Evolutionary conservation across 2,113 vertebrate species (phyloP), one percentile per base, ranked within the genome.

Genomic region (Melanerpes formicivorus): DNA sequence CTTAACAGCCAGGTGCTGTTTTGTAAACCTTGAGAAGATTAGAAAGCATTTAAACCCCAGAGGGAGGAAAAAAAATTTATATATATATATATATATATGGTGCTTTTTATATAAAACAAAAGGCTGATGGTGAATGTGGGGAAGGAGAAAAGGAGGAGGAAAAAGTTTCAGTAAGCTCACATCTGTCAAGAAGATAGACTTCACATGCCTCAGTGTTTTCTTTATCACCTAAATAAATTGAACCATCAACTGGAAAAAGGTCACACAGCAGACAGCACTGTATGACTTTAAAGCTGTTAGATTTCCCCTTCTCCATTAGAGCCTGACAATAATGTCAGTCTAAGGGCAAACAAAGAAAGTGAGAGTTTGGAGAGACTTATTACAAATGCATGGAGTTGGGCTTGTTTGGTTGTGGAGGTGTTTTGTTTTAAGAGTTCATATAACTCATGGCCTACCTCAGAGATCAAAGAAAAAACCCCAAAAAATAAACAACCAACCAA

Each of bases 271-370:
- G 92, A 96, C 88, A 96, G 89, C 10, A 74, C 80, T 25, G 50
- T 63, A 91, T 90, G 86, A 91, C 90, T 96, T 96, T 88, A 96
- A 95, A 95, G 92, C 89, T 65, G 91, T 90, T 97, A 97, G 91
- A 96, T 96, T 95, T 96, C 96, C 94, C 81, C 92, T 73, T 94
- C 80, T 94, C 95, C 96, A 92, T 95, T 95, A 96, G 75, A 69
- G 96, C 90, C 91, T 82, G 92, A 95, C 69, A 97, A 90, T 96
- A 95, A 89, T 92, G 95, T 96, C 95, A 97, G 95, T 95, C 87
- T 93, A 91, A 94, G 93, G 96, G 92, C 95, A 97, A 96, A 97
- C 82, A 97, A 95, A 96, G 95, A 94, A 95, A 87, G 71, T 69
- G 46, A 96, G 91, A 97, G 93, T 84, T 84, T 94, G 80, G 90